Conservation (phyloP, 2,888 invertebrate genomes). For the Desoria tigrina region DNA sequence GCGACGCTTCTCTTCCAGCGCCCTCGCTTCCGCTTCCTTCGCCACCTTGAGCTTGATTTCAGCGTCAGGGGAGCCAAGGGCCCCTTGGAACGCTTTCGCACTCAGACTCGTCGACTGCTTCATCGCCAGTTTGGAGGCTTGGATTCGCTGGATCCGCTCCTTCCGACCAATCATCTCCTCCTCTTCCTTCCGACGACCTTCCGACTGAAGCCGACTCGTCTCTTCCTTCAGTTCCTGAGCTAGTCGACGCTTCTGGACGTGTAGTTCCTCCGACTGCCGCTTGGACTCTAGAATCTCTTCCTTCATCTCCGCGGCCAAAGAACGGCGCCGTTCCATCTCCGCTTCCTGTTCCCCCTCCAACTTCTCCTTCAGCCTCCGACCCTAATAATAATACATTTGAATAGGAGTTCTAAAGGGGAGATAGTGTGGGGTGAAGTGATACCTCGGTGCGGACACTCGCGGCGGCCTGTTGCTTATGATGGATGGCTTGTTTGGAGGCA, state of each 20-base stretch:
- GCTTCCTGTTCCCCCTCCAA: slow-evolving; percentile 14
- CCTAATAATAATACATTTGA: slow-evolving; percentile 15
- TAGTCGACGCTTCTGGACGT: slow-evolving; percentile 19
- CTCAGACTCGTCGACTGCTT: slow-evolving; percentile 1
- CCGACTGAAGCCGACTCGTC: slow-evolving; percentile 27
- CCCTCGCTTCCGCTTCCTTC: neutral
- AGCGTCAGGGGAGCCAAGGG: slow-evolving; percentile 12
- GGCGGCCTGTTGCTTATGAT: neutral
- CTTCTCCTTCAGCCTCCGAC: slow-evolving; percentile 24
- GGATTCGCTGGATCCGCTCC: slow-evolving; percentile 38
- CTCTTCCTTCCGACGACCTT: slow-evolving; percentile 22
- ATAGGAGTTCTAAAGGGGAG: neutral
- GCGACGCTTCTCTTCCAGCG: slow-evolving; percentile 4
- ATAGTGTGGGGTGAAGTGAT: neutral
- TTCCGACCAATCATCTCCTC: slow-evolving; percentile 21
- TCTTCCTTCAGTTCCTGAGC: slow-evolving; percentile 29
- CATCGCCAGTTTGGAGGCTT: slow-evolving; percentile 34
- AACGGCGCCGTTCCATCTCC: slow-evolving; percentile 23
- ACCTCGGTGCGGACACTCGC: neutral
- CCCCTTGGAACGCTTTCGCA: neutral
- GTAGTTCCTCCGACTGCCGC: slow-evolving; percentile 25
- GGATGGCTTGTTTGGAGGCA: slow-evolving; percentile 9
- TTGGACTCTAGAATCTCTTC: slow-evolving; percentile 24
- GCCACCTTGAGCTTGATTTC: slow-evolving; percentile 7
- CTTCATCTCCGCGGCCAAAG: slow-evolving; percentile 24